Conservation (phyloP, 2,888 invertebrate species). For the Heliconius ethilla region DNA sequence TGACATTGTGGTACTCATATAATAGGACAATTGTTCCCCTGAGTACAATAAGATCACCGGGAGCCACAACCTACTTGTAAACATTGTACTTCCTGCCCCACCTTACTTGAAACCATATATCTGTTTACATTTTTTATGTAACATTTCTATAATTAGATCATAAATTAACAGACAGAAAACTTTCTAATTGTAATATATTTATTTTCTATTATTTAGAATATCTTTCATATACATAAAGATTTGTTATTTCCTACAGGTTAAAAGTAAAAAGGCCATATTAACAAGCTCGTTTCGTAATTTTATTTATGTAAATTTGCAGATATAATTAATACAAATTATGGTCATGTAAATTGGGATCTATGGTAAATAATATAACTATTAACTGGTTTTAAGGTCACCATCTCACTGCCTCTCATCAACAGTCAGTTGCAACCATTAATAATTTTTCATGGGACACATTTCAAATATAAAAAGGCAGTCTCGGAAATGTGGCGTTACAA, state of each 20-base stretch:
- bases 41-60: constrained; percentile 55
- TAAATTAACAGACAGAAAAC: constrained; percentile 32
- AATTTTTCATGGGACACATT: constrained; percentile 70
- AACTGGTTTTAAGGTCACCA: constrained; percentile 70
- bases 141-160: constrained; percentile 36
- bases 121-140: constrained; percentile 37
- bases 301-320: constrained; percentile 83
- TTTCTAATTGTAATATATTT: constrained; percentile 23
- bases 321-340: constrained; percentile 82
- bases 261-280: constrained; percentile 50
- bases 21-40: constrained; percentile 55
- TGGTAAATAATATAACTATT: constrained; percentile 74
- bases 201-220: constrained; percentile 17
- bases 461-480: constrained; percentile 82
- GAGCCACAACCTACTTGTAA: constrained; percentile 52
- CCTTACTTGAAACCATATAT: constrained; percentile 47
- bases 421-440: constrained; percentile 67
- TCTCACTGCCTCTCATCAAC: constrained; percentile 62
- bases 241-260: constrained; percentile 33
- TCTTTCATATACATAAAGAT: constrained; percentile 18
- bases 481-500: constrained; percentile 80
- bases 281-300: constrained; percentile 80
- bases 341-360: constrained; percentile 80
- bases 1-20: constrained; percentile 60
- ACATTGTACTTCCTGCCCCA: constrained; percentile 60